Evolutionary conservation across 2,113 vertebrate species (phyloP).

Genomic region (Coregonus clupeaformis): DNA sequence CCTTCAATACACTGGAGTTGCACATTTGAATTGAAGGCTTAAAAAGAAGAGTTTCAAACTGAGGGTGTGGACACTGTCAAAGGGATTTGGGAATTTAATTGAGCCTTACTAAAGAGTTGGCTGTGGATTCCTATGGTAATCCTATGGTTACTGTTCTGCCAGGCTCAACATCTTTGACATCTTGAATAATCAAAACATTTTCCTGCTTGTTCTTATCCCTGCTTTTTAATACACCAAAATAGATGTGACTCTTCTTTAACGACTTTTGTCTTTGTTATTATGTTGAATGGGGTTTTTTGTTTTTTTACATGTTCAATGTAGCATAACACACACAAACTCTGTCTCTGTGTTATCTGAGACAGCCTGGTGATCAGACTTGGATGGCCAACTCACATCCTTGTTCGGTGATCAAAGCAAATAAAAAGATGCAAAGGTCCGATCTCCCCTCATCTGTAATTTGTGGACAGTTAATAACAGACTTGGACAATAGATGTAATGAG

Average conservation of each 20-base stretch:
- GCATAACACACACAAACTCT: not conserved
- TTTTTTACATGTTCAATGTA: not conserved
- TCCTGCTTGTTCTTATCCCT: not conserved
- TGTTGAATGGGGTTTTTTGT: not conserved
- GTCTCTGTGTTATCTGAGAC: not conserved
- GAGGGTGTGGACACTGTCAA: slow-evolving; percentile 6
- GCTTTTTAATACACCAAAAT: slow-evolving; percentile 4
- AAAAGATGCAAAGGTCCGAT: not conserved
- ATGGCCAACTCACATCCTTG: not conserved
- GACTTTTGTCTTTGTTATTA: not conserved
- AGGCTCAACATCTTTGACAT: slow-evolving; percentile 12
- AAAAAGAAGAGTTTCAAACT: not conserved
- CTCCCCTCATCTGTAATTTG: not conserved
- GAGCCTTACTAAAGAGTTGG: slow-evolving; percentile 29
- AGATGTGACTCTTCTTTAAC: not conserved
- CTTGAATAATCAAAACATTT: slow-evolving; percentile 3
- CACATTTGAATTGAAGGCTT: slow-evolving; percentile 26
- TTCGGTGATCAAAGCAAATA: not conserved
- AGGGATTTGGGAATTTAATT: slow-evolving; percentile 7
- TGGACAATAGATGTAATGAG: not conserved
- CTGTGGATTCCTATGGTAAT: slow-evolving; percentile 65
- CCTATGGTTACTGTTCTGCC: slow-evolving; percentile 17
- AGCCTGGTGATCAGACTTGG: not conserved
- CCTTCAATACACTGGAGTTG: slow-evolving; percentile 41
- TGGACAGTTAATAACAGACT: not conserved